Base-by-base conservation (phyloP, 2,888 invertebrate genomes). In the Dione juno region DNA sequence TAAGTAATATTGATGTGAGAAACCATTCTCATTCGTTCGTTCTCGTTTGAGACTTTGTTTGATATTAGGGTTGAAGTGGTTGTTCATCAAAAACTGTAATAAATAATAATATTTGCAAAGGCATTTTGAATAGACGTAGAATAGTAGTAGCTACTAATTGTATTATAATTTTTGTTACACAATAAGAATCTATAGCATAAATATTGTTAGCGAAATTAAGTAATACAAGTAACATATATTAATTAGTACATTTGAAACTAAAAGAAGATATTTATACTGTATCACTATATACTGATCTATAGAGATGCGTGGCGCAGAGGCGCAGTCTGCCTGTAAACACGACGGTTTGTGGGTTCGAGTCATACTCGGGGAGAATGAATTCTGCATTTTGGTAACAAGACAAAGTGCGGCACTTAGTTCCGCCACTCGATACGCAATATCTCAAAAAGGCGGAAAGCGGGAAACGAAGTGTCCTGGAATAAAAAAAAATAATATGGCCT, bases 1-100 rank as follows among this genome's bases (percentile, higher is more conserved):
- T 69, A 69, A 71, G 71, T 67, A 61, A 69, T 67, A 74, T 71
- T 65, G 69, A 71, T 69, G 71, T 71, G 71, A 67, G 71, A 71
- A 69, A 58, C 69, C 43, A 72, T 67, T 69, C 65, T 67, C 69
- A 66, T 70, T 64, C 58, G 59, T 72, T 72, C 54, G 63, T 54
- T 69, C 67, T 67, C 57, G 69, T 69, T 69, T 69, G 64, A 11
- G 64, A 69, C 54, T 54, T 64, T 64, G 69, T 63, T 37, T 54
- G 43, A 10, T 19, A 13, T 21, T 64, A 66, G 69, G 72, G 72
- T 58, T 67, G 61, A 14, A 50, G 40, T 40, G 16, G 6, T 7
- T 37, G 16, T 37, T 54, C n/a, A 16, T n/a, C n/a, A n/a, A n/a
- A n/a, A n/a, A 35, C 10, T 19, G 48, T 19, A 3, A 28, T 28